These are phyloP conservation scores for Tympanuchus pallidicinctus DNA, from an alignment of 2,113 vertebrate species.

Conservation along the genomic window DNA sequence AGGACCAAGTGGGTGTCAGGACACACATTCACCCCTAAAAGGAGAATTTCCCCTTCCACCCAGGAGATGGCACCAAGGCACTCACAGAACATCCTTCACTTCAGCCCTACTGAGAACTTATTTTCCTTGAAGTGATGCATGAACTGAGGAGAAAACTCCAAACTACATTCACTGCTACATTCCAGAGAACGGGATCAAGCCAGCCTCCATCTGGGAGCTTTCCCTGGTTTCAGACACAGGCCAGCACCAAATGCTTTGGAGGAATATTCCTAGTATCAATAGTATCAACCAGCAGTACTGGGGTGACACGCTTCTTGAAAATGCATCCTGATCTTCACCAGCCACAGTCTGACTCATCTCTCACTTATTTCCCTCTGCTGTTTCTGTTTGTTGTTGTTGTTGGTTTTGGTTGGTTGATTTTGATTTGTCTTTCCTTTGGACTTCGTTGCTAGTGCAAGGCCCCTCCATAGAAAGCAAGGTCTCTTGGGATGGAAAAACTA, in stretches of 20 bases:
- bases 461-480: no score
- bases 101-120: neutral
- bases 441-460: neutral
- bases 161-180: neutral
- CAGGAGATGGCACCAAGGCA: slow-evolving; percentile 48
- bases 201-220: neutral
- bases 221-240: neutral
- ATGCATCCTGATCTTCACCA: neutral
- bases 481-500: neutral
- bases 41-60: neutral
- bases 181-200: neutral
- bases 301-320: neutral
- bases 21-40: neutral
- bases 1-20: rapidly evolving
- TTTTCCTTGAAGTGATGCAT: rapidly evolving
- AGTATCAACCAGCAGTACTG: rapidly evolving
- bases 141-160: rapidly evolving
- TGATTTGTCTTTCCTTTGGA: neutral
- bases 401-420: no score
- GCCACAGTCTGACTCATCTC: neutral
- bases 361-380: neutral
- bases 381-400: neutral
- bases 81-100: neutral
- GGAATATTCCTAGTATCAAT: neutral
- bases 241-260: neutral